Conservation (phyloP, 2,797 vertebrate genomes). For the Gobionotothen gibberifrons region DNA sequence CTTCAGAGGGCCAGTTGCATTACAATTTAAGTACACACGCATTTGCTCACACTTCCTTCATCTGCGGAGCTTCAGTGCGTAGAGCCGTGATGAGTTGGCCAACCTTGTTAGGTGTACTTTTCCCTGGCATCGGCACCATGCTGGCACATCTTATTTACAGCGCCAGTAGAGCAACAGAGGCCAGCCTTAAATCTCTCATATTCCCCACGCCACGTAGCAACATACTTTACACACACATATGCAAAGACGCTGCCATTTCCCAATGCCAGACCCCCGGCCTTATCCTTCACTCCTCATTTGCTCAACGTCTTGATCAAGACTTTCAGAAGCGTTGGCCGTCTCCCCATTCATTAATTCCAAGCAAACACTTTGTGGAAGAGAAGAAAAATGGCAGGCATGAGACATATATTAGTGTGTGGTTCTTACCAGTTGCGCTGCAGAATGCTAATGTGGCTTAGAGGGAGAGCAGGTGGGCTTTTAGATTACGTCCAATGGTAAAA, state of each 20-base stretch:
- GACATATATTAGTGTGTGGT: constrained; percentile 52
- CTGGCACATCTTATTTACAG: constrained; percentile 75
- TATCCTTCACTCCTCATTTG: constrained; percentile 66
- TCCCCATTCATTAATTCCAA: constrained; percentile 54
- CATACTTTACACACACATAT: background rate
- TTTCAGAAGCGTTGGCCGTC: constrained; percentile 50
- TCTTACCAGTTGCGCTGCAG: constrained; percentile 43
- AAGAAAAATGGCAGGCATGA: constrained; percentile 57
- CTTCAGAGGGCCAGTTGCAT: constrained; percentile 80
- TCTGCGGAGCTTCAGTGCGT: constrained; percentile 51
- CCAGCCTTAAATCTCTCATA: constrained; percentile 68
- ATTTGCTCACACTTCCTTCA: constrained; percentile 46
- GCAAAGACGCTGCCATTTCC: constrained; percentile 35
- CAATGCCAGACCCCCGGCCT: constrained; percentile 39
- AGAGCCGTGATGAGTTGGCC: constrained; percentile 64
- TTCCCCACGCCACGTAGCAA: constrained; percentile 41
- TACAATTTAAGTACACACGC: constrained; percentile 71
- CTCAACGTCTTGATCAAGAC: constrained; percentile 60
- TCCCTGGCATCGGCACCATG: constrained; percentile 50
- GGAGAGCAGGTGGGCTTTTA: constrained; percentile 56
- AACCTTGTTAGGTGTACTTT: constrained; percentile 70
- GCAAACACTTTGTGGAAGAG: constrained; percentile 62
- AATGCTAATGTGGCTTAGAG: constrained; percentile 54
- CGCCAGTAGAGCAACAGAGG: constrained; percentile 48
- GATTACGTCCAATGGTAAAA: constrained; percentile 41